These are phyloP conservation scores for Ectobius pallidus DNA, from an alignment of 2,888 invertebrate genomes.

Conservation along the genomic window DNA sequence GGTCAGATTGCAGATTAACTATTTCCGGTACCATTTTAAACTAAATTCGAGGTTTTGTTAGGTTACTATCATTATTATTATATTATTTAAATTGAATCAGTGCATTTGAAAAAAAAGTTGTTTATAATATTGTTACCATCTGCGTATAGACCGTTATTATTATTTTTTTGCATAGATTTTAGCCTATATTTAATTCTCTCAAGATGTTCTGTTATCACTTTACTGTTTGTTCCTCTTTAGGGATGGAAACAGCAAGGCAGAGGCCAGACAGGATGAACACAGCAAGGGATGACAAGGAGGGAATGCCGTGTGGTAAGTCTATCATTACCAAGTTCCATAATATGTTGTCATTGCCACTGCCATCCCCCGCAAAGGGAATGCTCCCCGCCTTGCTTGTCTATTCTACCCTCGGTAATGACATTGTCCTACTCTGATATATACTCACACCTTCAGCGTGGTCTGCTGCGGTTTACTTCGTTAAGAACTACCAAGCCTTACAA, in stretches of 20 bases:
- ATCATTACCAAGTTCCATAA: slow-evolving; percentile 2
- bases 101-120: no score
- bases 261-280: neutral
- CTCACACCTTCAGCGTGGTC: neutral
- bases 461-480: neutral
- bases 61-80: no score
- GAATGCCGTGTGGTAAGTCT: neutral
- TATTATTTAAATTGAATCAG: no score
- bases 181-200: no score
- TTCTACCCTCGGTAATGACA: neutral
- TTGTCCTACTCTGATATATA: neutral
- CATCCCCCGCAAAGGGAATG: neutral
- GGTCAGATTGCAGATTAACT: no score
- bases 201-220: no score
- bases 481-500: neutral
- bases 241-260: neutral
- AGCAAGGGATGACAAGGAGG: neutral
- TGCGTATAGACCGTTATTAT: no score
- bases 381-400: neutral
- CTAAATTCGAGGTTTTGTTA: no score
- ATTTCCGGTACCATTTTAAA: no score
- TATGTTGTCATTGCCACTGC: neutral
- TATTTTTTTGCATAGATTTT: no score
- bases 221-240: no score
- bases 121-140: no score